Base-by-base conservation (phyloP, 2,113 vertebrate genomes). In the Castor canadensis region DNA sequence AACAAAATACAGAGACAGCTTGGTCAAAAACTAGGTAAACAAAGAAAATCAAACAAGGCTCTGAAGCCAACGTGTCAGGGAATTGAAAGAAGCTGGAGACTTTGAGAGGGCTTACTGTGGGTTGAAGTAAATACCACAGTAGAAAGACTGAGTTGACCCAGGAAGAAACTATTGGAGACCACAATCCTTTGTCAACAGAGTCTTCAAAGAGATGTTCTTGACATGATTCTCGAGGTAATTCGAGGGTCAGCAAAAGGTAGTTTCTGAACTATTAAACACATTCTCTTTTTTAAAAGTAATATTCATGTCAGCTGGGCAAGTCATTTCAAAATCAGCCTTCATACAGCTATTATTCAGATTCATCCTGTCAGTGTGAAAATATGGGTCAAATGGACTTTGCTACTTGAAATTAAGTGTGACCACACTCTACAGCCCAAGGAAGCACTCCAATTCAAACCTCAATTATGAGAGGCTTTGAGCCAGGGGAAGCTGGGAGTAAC, bases 361-460 rank as follows among this genome's bases (percentile, higher is more conserved):
- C 91, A 88, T 83, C 69, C 91, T 32, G 49, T 87, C 75, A 49
- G 69, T 73, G 94, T 97, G 95, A 97, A 94, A 97, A 95, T 49
- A 19, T 35, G 64, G 93, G 73, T 94, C 45, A 94, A 94, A 96
- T 84, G 97, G 96, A 97, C 94, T 96, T 94, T 76, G 93, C 89
- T 94, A 49, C 86, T 93, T 96, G 97, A 95, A 97, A 97, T 97
- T 73, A 96, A 97, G 97, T 96, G 97, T 84, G 97, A 96, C 97
- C 93, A 91, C 96, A 97, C 94, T 82, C 20, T 0, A 85, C 71
- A 82, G 90, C 77, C 89, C 1, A 0, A 56, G 93, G 95, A 93
- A 94, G 47, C 69, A 9, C 86, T 95, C 56, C 73, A 75, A 56
- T 64, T 72, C 95, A 71, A 89, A 90, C 71, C 49, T 82, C 77